Base-by-base conservation (phyloP, 1,140 invertebrate species). In the Sitophilus oryzae region DNA sequence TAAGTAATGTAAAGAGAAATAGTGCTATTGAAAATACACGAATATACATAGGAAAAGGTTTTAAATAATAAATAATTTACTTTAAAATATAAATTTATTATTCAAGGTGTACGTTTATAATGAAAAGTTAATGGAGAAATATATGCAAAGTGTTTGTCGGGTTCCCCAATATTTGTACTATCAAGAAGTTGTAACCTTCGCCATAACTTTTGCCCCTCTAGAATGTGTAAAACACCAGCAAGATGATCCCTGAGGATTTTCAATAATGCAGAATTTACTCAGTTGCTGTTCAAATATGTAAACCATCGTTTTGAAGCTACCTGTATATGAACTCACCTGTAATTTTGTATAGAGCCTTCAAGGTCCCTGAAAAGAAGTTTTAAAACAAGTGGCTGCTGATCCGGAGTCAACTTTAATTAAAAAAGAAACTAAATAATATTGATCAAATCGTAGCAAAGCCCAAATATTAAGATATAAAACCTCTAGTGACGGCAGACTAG, bases 81-180 rank as follows among this genome's bases (percentile, higher is more conserved):
- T n/a, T n/a, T n/a, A n/a, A n/a, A n/a, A n/a, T n/a, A n/a, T n/a
- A n/a, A n/a, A n/a, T n/a, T n/a, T n/a, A n/a, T n/a, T n/a, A n/a
- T n/a, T n/a, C n/a, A n/a, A n/a, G n/a, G n/a, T n/a, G n/a, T n/a
- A n/a, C n/a, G n/a, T n/a, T n/a, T n/a, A n/a, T n/a, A n/a, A n/a
- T n/a, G n/a, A n/a, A n/a, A 98, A 68, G 94, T 98, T 15, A 93
- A 93, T 19, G 96, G 96, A 0, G 96, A 99, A 74, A 96, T 99
- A 3, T 99, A 97, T 75, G 93, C 93, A 0, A 92, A 97, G 71
- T 96, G 93, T 68, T 74, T 96, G 2, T 95, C 91, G 11, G 94
- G 97, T 72, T 90, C 89, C 21, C 91, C 93, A 22, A 95, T 98
- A 62, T 98, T 98, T 73, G 93, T 98, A 9, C 93, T 97, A 75